Conservation (phyloP, 2,888 invertebrate genomes). For the Dasysyrphus tricinctus region DNA sequence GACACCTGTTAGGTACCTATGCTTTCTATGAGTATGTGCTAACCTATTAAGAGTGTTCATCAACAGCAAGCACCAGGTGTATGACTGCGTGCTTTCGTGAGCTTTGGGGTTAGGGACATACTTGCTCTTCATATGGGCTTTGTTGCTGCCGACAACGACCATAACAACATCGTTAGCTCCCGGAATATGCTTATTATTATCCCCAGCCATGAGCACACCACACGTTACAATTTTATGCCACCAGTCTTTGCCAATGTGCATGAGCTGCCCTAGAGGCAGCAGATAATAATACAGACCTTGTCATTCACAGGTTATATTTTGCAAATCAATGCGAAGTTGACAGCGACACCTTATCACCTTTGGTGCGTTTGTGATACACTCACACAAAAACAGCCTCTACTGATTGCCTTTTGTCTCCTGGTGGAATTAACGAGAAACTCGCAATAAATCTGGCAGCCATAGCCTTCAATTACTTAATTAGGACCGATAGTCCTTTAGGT, state of each 20-base stretch:
- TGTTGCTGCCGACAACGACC: slow-evolving; percentile 27
- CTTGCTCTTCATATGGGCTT: neutral
- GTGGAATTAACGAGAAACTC: slow-evolving; percentile 51
- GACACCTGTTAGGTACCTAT: slow-evolving; percentile 70
- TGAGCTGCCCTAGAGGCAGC: slow-evolving; percentile 24
- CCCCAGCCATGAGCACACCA: slow-evolving; percentile 33
- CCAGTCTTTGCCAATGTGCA: neutral
- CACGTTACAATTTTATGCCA: slow-evolving; percentile 22
- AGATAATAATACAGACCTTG: slow-evolving; percentile 26
- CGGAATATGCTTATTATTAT: slow-evolving; percentile 67
- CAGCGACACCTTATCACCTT: slow-evolving; percentile 62
- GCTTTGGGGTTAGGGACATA: slow-evolving; percentile 14
- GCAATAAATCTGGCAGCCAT: slow-evolving; percentile 79
- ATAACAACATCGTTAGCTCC: slow-evolving; percentile 59
- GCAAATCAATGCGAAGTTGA: slow-evolving; percentile 65
- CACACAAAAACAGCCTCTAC: neutral
- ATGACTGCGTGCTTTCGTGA: slow-evolving; percentile 56
- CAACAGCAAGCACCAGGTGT: slow-evolving; percentile 45
- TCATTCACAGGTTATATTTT: slow-evolving; percentile 48
- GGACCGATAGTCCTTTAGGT: slow-evolving; percentile 80
- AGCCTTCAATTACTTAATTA: slow-evolving; percentile 81
- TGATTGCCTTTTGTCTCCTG: slow-evolving; percentile 46
- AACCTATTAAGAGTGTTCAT: slow-evolving; percentile 59
- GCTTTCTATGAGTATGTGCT: slow-evolving; percentile 60
- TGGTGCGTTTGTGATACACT: slow-evolving; percentile 17